phyloP scores from a whole-genome alignment of 30 jellyfish, hydroid and myxozoan genomes.

The Hydra vulgaris region DNA sequence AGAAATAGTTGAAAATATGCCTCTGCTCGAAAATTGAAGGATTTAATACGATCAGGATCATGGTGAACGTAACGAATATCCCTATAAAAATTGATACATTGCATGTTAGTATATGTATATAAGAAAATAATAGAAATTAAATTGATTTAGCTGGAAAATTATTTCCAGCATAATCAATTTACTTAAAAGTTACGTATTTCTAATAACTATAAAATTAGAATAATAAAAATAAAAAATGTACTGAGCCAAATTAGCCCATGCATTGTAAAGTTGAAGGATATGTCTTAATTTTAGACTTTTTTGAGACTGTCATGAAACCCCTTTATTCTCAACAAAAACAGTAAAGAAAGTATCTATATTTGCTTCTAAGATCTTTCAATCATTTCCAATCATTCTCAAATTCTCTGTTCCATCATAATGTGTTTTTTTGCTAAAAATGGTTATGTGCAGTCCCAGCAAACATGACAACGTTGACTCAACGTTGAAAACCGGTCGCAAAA shows the following conservation, averaged over 20 bases:
- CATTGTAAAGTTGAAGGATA: neutral
- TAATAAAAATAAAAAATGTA: neutral
- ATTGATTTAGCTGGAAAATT: too few species aligned
- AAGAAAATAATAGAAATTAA: neutral
- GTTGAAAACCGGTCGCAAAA: too few species aligned
- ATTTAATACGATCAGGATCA: neutral
- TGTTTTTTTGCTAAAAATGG: neutral
- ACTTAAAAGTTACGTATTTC: neutral
- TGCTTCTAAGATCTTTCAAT: conserved; percentile 16
- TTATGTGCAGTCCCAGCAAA: neutral
- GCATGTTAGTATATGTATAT: neutral
- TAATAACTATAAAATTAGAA: neutral
- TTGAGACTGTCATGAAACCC: neutral
- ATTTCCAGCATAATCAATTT: neutral
- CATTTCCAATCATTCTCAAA: conserved; percentile 21
- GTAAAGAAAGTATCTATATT: neutral
- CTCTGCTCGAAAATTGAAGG: neutral
- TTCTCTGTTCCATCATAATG: conserved; percentile 13
- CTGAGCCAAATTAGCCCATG: neutral
- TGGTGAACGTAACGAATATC: neutral
- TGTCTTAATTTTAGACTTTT: neutral
- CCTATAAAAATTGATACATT: neutral
- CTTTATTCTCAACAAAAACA: neutral
- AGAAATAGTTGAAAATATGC: conserved; percentile 5
- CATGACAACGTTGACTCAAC: too few species aligned